Conservation (phyloP, 2,797 vertebrate species). For the Agapornis canus region DNA sequence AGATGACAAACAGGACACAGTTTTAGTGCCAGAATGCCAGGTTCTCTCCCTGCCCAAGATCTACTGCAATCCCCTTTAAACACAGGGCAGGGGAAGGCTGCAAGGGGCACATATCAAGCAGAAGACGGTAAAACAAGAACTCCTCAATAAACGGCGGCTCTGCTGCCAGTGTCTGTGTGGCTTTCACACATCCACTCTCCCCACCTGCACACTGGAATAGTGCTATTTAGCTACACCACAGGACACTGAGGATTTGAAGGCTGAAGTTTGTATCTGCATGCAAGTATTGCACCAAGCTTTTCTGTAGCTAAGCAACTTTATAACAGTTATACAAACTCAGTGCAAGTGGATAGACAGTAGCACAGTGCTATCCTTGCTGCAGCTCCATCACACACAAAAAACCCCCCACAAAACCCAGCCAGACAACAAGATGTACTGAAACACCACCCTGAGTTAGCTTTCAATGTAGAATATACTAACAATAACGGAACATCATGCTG, state of each 20-base stretch:
- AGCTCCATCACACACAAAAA: neutral
- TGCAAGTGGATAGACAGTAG: neutral
- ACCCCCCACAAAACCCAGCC: neutral
- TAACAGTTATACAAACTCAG: neutral
- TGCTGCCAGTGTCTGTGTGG: neutral
- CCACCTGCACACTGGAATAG: conserved; percentile 22
- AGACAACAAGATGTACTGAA: conserved; percentile 1
- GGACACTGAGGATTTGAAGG: neutral
- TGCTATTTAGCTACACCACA: neutral
- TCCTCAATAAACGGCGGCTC: neutral
- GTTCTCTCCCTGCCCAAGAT: neutral
- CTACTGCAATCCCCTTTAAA: neutral
- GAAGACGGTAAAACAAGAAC: neutral
- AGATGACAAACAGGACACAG: neutral
- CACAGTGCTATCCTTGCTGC: neutral
- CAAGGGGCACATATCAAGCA: neutral
- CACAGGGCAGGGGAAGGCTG: neutral
- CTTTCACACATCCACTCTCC: neutral
- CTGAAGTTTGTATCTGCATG: neutral
- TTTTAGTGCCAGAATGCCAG: neutral
- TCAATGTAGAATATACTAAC: conserved; percentile 18
- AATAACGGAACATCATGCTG: conserved; percentile 9
- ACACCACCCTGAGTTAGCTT: neutral
- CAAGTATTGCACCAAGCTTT: neutral
- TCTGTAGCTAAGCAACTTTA: conserved; percentile 18